Evolutionary conservation across 2,888 invertebrate species (phyloP).

Genomic region (Drosophila sordidapex): DNA sequence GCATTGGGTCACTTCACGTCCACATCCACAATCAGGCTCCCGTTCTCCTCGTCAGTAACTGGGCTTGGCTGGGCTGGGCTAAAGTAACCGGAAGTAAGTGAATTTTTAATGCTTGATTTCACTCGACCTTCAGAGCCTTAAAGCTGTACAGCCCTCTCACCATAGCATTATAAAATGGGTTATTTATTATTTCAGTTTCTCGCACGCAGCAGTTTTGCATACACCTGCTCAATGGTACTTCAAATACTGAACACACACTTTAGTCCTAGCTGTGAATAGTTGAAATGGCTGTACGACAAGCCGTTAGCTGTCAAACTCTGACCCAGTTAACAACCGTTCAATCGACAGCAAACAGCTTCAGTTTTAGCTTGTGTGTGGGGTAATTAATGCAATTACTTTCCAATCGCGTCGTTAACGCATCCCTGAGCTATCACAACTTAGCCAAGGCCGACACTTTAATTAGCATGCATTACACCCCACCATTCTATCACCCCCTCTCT

Average conservation of each 20-base stretch:
- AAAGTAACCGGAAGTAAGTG: constrained; percentile 77
- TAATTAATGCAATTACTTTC: constrained; percentile 72
- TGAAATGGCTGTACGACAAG: not conserved
- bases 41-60: constrained; percentile 25
- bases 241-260: not conserved
- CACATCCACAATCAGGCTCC: constrained; percentile 10
- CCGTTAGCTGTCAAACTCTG: constrained; percentile 22
- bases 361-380: constrained; percentile 8
- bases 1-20: constrained; percentile 49
- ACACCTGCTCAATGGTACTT: not conserved
- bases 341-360: constrained; percentile 1
- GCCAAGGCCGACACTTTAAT: constrained; percentile 45
- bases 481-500: not conserved
- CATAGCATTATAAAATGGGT: constrained; percentile 11
- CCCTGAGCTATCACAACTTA: constrained; percentile 41
- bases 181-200: constrained; percentile 35
- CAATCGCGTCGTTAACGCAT: constrained; percentile 57
- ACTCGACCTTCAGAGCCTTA: constrained; percentile 26
- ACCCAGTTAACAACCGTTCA: constrained; percentile 42
- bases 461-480: constrained; percentile 18
- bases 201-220: constrained; percentile 35
- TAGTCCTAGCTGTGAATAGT: not conserved
- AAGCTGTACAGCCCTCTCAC: not conserved
- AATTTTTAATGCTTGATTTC: constrained; percentile 77
- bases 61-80: constrained; percentile 63